Conservation (phyloP, 2,888 invertebrate species). For the Nomada ferruginata region DNA sequence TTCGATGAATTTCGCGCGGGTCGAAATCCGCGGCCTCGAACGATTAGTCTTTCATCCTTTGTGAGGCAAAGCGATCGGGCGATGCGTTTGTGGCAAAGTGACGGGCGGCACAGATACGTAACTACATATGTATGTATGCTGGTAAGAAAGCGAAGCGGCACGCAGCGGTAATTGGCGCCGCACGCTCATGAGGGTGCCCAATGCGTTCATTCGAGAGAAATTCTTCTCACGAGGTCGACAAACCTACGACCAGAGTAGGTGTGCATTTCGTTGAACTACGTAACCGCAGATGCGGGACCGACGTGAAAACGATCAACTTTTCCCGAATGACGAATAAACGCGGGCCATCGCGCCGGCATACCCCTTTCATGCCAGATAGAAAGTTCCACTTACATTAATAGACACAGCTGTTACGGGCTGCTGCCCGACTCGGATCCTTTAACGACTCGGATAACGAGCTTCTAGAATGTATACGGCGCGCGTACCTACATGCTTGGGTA, state of each 20-base stretch:
- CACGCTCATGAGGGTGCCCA: constrained; percentile 25
- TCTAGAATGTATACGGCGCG: too few species aligned
- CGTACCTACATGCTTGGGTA: too few species aligned
- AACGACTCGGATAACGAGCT: too few species aligned
- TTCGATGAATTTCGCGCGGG: too few species aligned
- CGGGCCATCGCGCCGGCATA: neutral
- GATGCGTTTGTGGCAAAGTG: neutral
- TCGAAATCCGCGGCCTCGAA: too few species aligned
- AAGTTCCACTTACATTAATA: too few species aligned
- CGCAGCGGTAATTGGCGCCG: constrained; percentile 14
- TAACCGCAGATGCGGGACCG: constrained; percentile 66
- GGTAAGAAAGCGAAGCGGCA: constrained; percentile 39
- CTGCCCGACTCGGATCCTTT: too few species aligned
- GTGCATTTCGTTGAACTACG: constrained; percentile 48
- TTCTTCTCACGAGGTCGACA: constrained; percentile 70
- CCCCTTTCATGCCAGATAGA: neutral
- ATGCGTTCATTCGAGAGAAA: constrained; percentile 21
- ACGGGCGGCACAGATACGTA: neutral
- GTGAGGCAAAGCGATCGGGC: neutral
- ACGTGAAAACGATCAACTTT: constrained; percentile 54
- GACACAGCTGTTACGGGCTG: too few species aligned
- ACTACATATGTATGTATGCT: constrained; percentile 12
- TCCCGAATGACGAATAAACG: constrained; percentile 18
- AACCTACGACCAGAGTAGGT: constrained; percentile 49
- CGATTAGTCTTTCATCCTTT: too few species aligned